These are phyloP conservation scores for Ostrea denselamellosa DNA, from an alignment of 1,140 invertebrate species.

Conservation along the genomic window DNA sequence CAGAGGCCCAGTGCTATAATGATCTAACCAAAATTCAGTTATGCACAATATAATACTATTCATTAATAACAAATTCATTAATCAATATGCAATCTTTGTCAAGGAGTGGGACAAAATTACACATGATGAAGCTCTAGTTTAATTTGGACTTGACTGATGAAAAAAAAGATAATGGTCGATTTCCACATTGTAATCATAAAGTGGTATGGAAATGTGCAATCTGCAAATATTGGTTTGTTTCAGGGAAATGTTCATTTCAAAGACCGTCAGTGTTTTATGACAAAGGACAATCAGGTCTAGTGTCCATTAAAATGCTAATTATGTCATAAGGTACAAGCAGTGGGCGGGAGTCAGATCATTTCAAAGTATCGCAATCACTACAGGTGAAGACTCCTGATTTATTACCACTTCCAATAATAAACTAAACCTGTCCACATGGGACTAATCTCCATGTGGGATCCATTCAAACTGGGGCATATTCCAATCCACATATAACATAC, in stretches of 20 bases:
- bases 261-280: not conserved
- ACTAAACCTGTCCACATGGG: not conserved
- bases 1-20: not conserved
- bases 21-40: not conserved
- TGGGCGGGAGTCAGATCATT: not conserved
- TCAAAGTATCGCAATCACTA: not conserved
- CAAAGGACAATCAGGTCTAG: not conserved
- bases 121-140: not conserved
- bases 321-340: not conserved
- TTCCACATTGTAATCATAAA: not conserved
- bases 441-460: not conserved
- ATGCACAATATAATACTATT: slow-evolving; percentile 24
- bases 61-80: slow-evolving; percentile 27
- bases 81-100: not conserved
- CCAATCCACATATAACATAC: too few species aligned
- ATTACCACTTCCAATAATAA: not conserved
- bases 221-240: not conserved
- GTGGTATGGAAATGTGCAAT: not conserved
- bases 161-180: not conserved
- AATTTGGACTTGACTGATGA: not conserved
- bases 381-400: not conserved
- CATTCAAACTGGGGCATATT: not conserved
- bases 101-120: not conserved
- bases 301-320: not conserved
- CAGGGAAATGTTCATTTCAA: not conserved